Percentiles rank a stretch among this genome's conserved stretches.
Evolutionary conservation across 2,113 vertebrate species (phyloP).

Genomic region (Pantherophis guttatus): DNA sequence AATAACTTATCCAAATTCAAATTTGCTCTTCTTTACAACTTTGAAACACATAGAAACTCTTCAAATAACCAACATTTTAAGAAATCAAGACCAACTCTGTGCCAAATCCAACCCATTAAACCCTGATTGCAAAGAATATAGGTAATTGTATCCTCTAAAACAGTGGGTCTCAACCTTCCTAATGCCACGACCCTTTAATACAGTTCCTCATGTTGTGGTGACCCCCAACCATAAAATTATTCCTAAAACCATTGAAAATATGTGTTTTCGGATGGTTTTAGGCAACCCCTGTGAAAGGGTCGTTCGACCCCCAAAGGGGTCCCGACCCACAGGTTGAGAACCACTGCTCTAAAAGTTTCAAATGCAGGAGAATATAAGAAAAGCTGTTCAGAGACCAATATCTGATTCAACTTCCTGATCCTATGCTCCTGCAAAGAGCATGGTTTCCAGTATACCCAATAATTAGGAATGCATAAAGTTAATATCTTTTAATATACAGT

Average conservation of each 20-base stretch:
- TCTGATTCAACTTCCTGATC: not conserved
- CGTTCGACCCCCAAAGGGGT: too few relatives aligned
- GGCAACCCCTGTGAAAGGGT: too few relatives aligned
- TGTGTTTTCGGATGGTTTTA: too few relatives aligned
- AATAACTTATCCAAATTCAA: not conserved
- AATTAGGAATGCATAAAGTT: not conserved
- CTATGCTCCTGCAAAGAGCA: not conserved
- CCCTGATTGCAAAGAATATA: not conserved
- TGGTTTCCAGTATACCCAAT: not conserved
- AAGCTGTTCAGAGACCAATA: not conserved
- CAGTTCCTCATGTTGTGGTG: too few relatives aligned
- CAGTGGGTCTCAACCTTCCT: too few relatives aligned
- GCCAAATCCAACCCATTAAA: not conserved
- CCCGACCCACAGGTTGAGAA: too few relatives aligned
- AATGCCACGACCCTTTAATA: too few relatives aligned
- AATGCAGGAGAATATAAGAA: constrained; percentile 7
- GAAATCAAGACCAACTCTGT: not conserved
- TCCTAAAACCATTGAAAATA: too few relatives aligned
- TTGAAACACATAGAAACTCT: not conserved
- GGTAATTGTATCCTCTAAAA: not conserved
- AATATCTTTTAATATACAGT: not conserved
- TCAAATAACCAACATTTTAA: not conserved
- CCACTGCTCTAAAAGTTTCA: not conserved
- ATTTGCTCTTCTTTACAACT: not conserved
- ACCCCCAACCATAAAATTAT: too few relatives aligned